These are phyloP conservation scores for Toxonevra muliebris DNA, from an alignment of 2,888 invertebrate species.

Conservation along the genomic window DNA sequence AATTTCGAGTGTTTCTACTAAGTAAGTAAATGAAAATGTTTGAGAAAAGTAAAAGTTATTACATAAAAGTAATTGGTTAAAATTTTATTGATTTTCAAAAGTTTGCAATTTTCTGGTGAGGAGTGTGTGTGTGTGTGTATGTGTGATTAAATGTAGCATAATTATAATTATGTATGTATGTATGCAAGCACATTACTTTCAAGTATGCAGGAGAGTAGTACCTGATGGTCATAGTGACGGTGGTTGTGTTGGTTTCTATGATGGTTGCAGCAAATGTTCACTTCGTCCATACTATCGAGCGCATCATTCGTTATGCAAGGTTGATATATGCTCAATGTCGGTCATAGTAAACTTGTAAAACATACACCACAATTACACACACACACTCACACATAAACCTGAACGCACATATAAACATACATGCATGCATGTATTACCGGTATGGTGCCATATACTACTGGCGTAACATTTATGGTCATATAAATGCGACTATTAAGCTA, in stretches of 20 bases:
- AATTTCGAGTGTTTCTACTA: no score
- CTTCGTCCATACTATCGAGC: not conserved
- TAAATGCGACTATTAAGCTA: no score
- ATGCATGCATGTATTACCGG: no score
- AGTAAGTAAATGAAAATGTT: no score
- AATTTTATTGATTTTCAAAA: not conserved
- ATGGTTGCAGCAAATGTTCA: not conserved
- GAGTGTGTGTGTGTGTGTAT: not conserved
- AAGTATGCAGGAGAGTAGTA: no score
- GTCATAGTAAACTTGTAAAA: not conserved
- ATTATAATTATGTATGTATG: no score
- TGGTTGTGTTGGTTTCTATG: not conserved
- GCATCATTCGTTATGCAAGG: slow-evolving; percentile 4
- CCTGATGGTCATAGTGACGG: not conserved
- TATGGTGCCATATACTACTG: no score
- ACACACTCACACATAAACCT: not conserved
- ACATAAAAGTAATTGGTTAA: not conserved
- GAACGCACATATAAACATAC: no score
- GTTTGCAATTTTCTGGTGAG: not conserved
- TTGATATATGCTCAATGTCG: not conserved
- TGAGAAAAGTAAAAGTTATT: not conserved
- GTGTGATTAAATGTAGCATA: not conserved
- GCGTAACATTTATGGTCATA: no score
- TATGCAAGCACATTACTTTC: no score
- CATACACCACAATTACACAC: not conserved